These are phyloP conservation scores for Sebastes cheni DNA, from an alignment of 2,797 vertebrate species.

Conservation along the genomic window DNA sequence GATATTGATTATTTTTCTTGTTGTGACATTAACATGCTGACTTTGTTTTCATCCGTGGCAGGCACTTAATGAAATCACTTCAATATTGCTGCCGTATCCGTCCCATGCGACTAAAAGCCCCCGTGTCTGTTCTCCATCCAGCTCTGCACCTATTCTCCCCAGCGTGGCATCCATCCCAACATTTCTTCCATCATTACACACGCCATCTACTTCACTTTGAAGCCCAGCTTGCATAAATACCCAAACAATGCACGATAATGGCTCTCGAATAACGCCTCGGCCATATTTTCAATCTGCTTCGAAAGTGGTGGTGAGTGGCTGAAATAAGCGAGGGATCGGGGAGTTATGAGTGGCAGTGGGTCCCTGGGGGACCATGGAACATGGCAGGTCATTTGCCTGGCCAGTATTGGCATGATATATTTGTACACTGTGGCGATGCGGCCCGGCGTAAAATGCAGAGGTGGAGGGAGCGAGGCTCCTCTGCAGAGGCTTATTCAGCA, in stretches of 20 bases:
- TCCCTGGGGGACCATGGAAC: slow-evolving; percentile 50
- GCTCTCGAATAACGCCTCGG: slow-evolving; percentile 32
- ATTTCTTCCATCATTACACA: slow-evolving; percentile 32
- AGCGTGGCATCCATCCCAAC: slow-evolving; percentile 9
- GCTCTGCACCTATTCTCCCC: slow-evolving; percentile 6
- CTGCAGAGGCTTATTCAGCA: slow-evolving; percentile 52
- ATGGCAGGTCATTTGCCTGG: slow-evolving; percentile 70
- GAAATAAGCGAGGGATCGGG: slow-evolving; percentile 48
- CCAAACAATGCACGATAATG: slow-evolving; percentile 40
- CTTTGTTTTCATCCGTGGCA: background rate
- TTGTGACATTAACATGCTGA: slow-evolving; percentile 1
- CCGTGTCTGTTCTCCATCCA: slow-evolving; percentile 16
- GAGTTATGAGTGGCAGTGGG: slow-evolving; percentile 58
- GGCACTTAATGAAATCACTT: background rate
- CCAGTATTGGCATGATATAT: slow-evolving; percentile 58
- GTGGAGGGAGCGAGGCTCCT: slow-evolving; percentile 4
- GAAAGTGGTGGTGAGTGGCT: slow-evolving; percentile 51
- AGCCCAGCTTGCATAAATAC: slow-evolving; percentile 34
- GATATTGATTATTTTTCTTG: slow-evolving; percentile 11
- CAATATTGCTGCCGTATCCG: background rate
- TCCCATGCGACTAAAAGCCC: background rate
- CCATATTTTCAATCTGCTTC: slow-evolving; percentile 53
- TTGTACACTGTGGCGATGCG: slow-evolving; percentile 23
- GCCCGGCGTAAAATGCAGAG: slow-evolving; percentile 28
- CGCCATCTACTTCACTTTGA: slow-evolving; percentile 31